Base-by-base conservation (phyloP, 1,140 invertebrate species). In the Caenorhabditis latens region DNA sequence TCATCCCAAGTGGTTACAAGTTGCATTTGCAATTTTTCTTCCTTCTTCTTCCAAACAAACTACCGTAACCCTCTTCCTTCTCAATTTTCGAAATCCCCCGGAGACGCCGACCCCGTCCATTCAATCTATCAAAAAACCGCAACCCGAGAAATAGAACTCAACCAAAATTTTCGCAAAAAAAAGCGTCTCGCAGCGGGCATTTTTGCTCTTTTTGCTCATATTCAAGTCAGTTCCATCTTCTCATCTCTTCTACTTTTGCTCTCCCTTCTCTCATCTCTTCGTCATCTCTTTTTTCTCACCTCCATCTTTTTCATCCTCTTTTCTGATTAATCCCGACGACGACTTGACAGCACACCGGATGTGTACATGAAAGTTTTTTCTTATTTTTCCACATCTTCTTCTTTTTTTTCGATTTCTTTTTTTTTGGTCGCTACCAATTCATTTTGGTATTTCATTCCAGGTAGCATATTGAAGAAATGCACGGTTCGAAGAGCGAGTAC, bases 401-500 rank as follows among this genome's bases (percentile, higher is more conserved):
- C 50, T 16, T 14, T 53, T 16, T 16, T 14, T 16, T 53, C 50
- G 16, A 53, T 14, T 53, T 16, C 16, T 58, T 58, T 58, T 58
- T 58, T 58, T 21, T n/a, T 58, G n/a, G n/a, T 21, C n/a, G 4
- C 1, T n/a, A 21, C n/a, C 24, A 40, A 32, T 65, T 13, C 9
- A 14, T 42, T 65, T 5, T 13, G 5, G 6, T 13, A 42, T 42
- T 42, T 65, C 32, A 43, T 13, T 46, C 65, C 42, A 13, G 13
- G 32, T 40, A n/a, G n/a, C 13, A 19, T n/a, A 40, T 16, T 21
- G 24, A 46, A 0, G 8, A 42, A 71, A 71, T 71, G 65, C 65
- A 71, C 65, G 65, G 65, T 21, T 71, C 65, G 65, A 71, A 71
- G 65, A 71, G 65, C 46, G 65, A 71, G 42, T 71, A 71, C 42